Percentiles rank a stretch among this genome's conserved stretches.
Conservation (phyloP, 2,888 invertebrate genomes). For the Aricia artaxerxes region DNA sequence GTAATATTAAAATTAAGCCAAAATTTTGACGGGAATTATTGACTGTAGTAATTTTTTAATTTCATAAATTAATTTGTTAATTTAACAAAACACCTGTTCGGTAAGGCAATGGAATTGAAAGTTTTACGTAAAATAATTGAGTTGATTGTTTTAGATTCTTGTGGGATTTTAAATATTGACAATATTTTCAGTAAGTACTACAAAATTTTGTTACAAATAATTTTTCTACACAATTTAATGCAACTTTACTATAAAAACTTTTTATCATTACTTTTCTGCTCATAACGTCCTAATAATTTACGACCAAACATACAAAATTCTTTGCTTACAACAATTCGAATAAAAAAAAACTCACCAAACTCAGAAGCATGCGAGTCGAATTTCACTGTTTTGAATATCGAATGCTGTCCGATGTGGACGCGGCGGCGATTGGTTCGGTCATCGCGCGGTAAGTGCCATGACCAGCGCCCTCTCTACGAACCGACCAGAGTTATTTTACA, state of each 20-base stretch:
- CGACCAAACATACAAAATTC: neutral
- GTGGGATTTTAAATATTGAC: neutral
- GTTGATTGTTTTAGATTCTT: neutral
- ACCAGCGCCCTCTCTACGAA: conserved; percentile 41
- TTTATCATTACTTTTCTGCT: neutral
- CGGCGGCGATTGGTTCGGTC: conserved; percentile 45
- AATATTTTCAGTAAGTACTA: neutral
- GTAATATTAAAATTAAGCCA: no score
- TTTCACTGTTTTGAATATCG: conserved; percentile 31
- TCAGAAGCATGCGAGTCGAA: conserved; percentile 22
- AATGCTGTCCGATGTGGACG: conserved; percentile 31
- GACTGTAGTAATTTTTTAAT: no score
- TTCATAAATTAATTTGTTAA: no score
- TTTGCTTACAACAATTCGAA: neutral
- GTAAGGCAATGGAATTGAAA: neutral
- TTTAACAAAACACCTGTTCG: neutral
- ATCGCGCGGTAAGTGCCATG: conserved; percentile 47
- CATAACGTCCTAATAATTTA: neutral
- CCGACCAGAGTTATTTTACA: neutral
- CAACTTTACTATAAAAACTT: neutral
- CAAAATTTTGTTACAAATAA: neutral
- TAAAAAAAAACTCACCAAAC: conserved; percentile 24
- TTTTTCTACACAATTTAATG: neutral
- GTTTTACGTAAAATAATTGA: neutral
- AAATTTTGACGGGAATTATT: no score